Evolutionary conservation across 1,140 invertebrate species (phyloP), one percentile per base, ranked within the genome.

Genomic region (Manduca sexta): DNA sequence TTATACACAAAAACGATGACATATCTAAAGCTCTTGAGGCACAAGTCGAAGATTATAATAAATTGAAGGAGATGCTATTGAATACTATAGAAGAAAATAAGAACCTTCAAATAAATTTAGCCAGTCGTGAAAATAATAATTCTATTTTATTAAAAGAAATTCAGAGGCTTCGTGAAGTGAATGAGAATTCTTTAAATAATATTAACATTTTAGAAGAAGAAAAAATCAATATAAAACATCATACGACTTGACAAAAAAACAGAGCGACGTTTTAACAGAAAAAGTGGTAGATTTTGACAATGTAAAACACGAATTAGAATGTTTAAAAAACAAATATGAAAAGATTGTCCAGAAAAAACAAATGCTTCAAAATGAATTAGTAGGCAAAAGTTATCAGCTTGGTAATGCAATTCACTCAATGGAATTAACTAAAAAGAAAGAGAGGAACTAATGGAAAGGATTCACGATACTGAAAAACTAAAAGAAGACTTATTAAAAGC

Each of bases 131-230:
- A 49, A 62, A 56, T 39, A 49, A 64, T 35, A 67, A 64, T 37
- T 56, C 52, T n/a, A 29, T 60, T 29, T 53, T 79, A 33, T 12
- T 67, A 45, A 47, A 69, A 52, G 72, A 81, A 69, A 66, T 80
- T 14, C 44, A 74, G 45, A 59, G 54, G 58, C 57, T 81, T 17
- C 49, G 57, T 4, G 57, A 69, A 43, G 43, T 62, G 39, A 71
- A 77, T 46, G 52, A 49, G 13, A 39, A 40, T 38, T 44, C 50
- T 44, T 17, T 52, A 4, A 49, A 54, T 17, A 69, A 53, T 47
- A 64, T 81, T 15, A 59, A 61, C 49, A 60, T 44, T 40, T 56
- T 82, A 44, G 41, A 73, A 56, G 54, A 68, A 26, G 60, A 71
- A 64, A 79, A 74, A 49, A 49, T 17, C 31, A 64, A 31, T 64